These are phyloP conservation scores for Atethmia centrago DNA, from an alignment of 2,888 invertebrate species.

Conservation along the genomic window DNA sequence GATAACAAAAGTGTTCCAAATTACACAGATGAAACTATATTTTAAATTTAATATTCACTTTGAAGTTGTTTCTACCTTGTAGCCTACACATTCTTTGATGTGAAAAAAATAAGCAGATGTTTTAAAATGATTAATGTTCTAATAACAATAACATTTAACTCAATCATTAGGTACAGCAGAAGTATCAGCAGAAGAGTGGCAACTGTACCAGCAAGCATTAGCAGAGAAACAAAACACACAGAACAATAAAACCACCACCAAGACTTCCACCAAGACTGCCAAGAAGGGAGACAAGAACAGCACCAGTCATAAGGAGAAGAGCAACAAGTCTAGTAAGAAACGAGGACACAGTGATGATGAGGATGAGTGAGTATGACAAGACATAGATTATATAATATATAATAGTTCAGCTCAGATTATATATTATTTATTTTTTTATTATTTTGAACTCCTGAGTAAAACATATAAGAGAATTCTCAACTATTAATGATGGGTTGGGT, in stretches of 20 bases:
- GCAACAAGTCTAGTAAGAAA: conserved; percentile 67
- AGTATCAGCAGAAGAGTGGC: conserved; percentile 88
- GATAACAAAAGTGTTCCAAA: neutral
- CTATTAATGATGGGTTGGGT: too few relatives aligned
- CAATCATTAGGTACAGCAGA: conserved; percentile 78
- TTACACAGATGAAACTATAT: neutral
- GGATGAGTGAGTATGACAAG: conserved; percentile 78
- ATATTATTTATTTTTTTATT: too few relatives aligned
- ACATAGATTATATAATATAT: neutral
- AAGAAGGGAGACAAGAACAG: conserved; percentile 66
- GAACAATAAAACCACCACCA: conserved; percentile 70
- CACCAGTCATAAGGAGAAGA: conserved; percentile 59
- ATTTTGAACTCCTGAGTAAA: neutral
- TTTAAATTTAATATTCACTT: too few relatives aligned
- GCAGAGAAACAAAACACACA: conserved; percentile 81
- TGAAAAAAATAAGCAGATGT: neutral
- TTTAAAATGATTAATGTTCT: neutral
- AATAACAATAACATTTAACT: neutral
- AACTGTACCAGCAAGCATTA: conserved; percentile 85
- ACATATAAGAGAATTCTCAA: neutral
- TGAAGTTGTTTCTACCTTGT: too few relatives aligned
- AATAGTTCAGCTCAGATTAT: too few relatives aligned
- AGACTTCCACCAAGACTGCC: conserved; percentile 65
- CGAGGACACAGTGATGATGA: conserved; percentile 81
- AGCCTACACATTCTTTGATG: neutral